Evolutionary conservation across 92 coral and sea anemone species (phyloP).

Genomic region (Nematostella vectensis): DNA sequence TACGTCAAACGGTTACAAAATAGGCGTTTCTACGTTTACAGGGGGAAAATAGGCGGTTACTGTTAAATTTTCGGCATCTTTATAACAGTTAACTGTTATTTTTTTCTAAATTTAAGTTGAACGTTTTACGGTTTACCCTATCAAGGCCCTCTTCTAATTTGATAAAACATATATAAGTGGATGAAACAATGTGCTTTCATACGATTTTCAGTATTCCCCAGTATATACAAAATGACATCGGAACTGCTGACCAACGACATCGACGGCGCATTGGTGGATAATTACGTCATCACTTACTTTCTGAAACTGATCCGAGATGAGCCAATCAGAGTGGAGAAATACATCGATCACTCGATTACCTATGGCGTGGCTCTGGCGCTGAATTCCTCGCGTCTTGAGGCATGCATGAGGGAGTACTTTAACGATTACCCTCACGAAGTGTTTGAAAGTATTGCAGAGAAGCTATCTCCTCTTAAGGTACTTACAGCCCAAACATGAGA

Average conservation of each 20-base stretch:
- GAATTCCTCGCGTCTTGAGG: slow-evolving; percentile 60
- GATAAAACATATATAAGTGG: no score
- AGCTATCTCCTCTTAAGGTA: slow-evolving; percentile 74
- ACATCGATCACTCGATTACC: slow-evolving; percentile 75
- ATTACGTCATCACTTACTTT: slow-evolving; percentile 64
- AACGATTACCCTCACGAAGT: slow-evolving; percentile 81
- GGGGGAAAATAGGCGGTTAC: no score
- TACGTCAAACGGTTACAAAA: no score
- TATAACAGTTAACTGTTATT: no score
- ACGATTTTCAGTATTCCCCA: slow-evolving; percentile 24
- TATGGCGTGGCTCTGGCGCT: slow-evolving; percentile 67
- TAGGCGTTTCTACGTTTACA: no score
- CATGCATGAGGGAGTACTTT: slow-evolving; percentile 55
- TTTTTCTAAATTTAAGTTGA: no score
- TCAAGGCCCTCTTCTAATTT: no score
- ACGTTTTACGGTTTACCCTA: no score
- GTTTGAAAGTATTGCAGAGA: slow-evolving; percentile 66
- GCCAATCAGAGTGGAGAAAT: slow-evolving; percentile 78
- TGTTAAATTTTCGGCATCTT: no score
- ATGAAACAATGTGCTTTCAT: no score
- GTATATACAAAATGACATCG: slow-evolving; percentile 54
- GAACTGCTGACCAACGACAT: slow-evolving; percentile 52
- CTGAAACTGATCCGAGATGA: slow-evolving; percentile 43
- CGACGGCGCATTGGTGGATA: slow-evolving; percentile 86
- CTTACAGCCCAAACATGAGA: no score